Base-by-base conservation (phyloP, 2,113 vertebrate species). In the Rhinoderma darwinii region DNA sequence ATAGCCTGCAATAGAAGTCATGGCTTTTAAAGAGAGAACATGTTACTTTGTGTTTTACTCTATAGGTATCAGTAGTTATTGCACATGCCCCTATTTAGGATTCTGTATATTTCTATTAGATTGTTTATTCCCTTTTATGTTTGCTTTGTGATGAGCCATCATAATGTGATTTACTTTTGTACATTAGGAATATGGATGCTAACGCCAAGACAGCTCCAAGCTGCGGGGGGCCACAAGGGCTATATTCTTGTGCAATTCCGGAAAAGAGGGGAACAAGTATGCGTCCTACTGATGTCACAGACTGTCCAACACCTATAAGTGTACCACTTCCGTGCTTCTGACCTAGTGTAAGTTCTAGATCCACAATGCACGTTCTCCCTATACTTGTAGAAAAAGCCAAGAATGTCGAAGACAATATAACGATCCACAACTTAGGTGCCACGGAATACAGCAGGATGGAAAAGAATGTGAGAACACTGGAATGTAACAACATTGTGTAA, bases 221-320 rank as follows among this genome's bases (percentile, higher is more conserved):
- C 84, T 93, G 92, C 0, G 98, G 95, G 0, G 98, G 98, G 0
- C 97, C 98, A 15, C 96, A 96, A 0, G 98, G 97, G 88, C 96
- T 99, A 89, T 98, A 91, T 91, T 98, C 98, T 91, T 99, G 98
- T 39, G 94, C 92, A 80, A 99, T 79, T 50, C 98, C 98, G 0
- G 98, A 97, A 30, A 99, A 95, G 4, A 99, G 93, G 0, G 98
- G 97, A 0, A 96, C 96, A 39, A 97, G 7, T 79, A 98, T 91
- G 0, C 97, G 95, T 4, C 96, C 96, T 44, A 99, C 93, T 0
- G 98, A 97, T 0, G 97, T 98, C 61, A 99, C 97, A 0, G 98
- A 99, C 92, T 99, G 98, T 8, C 97, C 98, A 0, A 97, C 90
- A 1, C 98, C 98, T 0, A 99, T 95, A 39, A 99, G 91, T 0